Evolutionary conservation across 2,113 vertebrate genomes (phyloP), one percentile per base, ranked within the genome.

Genomic region (Sylvilagus bachmani): DNA sequence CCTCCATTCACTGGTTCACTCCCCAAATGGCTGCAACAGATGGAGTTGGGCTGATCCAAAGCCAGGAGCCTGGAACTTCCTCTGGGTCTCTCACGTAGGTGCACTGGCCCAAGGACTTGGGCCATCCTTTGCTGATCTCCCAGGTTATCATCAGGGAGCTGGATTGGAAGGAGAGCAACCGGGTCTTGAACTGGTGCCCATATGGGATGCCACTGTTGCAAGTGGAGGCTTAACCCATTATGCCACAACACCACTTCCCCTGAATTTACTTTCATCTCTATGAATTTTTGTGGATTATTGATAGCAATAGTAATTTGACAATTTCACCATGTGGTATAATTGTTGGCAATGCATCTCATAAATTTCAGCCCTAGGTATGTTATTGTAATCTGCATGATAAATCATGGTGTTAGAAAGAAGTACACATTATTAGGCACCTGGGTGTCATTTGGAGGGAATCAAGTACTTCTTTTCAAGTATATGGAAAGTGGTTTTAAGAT

Each of bases 281-380:
- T 82, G 64, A 66, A 25, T 94, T 64, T 95, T 96, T 17, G 2
- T 55, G 21, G 11, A 2, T 91, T 95, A 53, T 22, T 97, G 95
- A 90, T 69, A 90, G 58, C 51, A 95, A 38, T 21, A 51, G n/a
- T 86, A 36, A 95, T 93, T 97, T 73, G 92, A 16, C 74, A 95
- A 19, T 51, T 13, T 88, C 55, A 38, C 86, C 36, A 33, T 64
- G 38, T 38, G 6, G 70, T 88, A 33, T 22, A 44, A 6, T 55
- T 93, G 55, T 66, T 61, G 38, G 81, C 5, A 62, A 77, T 0
- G 38, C 13, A 33, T 49, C 61, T 96, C 19, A 61, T 49, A 14
- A 64, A 55, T 96, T 90, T 91, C 71, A 95, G 84, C 85, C 74
- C 10, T 44, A 91, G 94, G 86, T 92, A 27, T 2, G 2, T 82